phyloP scores from a whole-genome alignment of 2,113 vertebrate species.

The Bos indicus region DNA sequence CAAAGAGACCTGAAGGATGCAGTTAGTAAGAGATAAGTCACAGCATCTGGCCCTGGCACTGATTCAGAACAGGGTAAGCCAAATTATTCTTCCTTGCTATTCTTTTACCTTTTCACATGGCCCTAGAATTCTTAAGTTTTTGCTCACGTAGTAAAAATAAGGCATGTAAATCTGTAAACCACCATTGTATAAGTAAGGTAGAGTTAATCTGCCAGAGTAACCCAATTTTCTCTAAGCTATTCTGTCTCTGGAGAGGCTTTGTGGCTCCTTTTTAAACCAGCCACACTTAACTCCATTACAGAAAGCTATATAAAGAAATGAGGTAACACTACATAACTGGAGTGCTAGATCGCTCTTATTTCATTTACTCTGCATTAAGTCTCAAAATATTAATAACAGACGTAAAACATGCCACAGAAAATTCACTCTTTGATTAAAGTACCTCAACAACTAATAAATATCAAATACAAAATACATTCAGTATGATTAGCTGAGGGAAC shows the following conservation, averaged over 20 bases:
- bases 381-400: background rate
- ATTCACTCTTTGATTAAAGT: constrained; percentile 21
- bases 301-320: constrained; percentile 40
- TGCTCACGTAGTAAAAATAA: background rate
- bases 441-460: background rate
- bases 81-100: background rate
- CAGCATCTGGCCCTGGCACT: background rate
- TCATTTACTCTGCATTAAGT: constrained; percentile 25
- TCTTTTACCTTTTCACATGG: background rate
- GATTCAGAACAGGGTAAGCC: background rate
- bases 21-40: background rate
- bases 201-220: constrained; percentile 39
- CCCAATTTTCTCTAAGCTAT: constrained; percentile 31
- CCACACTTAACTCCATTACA: constrained; percentile 22
- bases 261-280: background rate
- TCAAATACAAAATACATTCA: background rate
- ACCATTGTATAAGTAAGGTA: background rate
- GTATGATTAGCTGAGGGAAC: background rate
- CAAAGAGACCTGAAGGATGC: background rate
- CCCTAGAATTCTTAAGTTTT: background rate
- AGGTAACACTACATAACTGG: constrained; percentile 16
- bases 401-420: background rate
- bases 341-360: background rate
- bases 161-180: background rate
- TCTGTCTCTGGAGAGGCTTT: constrained; percentile 1